A percentile compares a stretch with the other conserved stretches of the same genome.
phyloP scores from a whole-genome alignment of 2,113 vertebrate genomes.

The Chelonoidis abingdonii region DNA sequence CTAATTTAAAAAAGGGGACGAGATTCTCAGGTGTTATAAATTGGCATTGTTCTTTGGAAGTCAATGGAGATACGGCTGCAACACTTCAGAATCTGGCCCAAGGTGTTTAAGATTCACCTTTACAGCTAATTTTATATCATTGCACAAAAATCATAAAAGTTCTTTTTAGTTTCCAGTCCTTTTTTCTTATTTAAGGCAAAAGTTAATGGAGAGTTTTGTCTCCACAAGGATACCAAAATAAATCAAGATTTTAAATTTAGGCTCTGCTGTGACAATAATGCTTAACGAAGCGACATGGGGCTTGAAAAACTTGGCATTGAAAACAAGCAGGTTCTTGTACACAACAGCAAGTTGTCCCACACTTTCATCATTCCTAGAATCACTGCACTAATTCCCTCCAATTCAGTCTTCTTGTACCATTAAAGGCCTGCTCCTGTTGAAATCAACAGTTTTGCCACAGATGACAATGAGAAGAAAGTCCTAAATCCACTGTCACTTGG shows the following conservation, averaged over 20 bases:
- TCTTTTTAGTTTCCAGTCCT: not conserved
- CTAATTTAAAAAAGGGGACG: not conserved
- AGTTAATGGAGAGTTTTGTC: not conserved
- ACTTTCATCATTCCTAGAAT: not conserved
- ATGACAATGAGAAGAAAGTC: not conserved
- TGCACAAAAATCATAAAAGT: fast-evolving
- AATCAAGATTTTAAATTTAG: slow-evolving; percentile 22
- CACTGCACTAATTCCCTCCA: slow-evolving; percentile 16
- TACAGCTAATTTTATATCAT: not conserved
- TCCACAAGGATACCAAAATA: not conserved
- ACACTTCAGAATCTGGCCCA: not conserved
- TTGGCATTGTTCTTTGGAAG: not conserved
- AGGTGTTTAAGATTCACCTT: not conserved
- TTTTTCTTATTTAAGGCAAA: not conserved
- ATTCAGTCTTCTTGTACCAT: not conserved
- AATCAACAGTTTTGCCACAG: fast-evolving
- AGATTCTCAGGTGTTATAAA: fast-evolving
- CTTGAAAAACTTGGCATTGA: not conserved
- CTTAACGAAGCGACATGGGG: not conserved
- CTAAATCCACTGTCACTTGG: fast-evolving
- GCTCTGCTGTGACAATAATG: not conserved
- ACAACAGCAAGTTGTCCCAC: not conserved
- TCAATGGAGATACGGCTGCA: not conserved
- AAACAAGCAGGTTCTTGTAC: not conserved
- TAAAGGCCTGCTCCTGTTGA: fast-evolving